Base-by-base conservation (phyloP, 2,113 vertebrate genomes). In the Cyprinodon variegatus region DNA sequence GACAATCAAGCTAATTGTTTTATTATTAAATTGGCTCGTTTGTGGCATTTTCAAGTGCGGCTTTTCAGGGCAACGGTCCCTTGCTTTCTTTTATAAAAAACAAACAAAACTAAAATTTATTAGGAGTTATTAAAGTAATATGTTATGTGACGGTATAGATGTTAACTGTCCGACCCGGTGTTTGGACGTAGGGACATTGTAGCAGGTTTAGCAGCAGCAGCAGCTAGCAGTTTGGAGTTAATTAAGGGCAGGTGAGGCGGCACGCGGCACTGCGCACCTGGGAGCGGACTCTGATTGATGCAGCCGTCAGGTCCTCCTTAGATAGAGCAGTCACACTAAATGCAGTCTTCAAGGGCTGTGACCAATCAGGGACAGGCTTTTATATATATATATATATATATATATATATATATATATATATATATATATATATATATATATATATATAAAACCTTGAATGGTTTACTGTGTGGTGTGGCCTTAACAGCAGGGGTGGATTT, bases 151-250 rank as follows among this genome's bases (percentile, higher is more conserved):
- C 3, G 7, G 65, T n/a, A 15, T 37, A 17, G 70, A 48, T 79
- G 90, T 92, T 92, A 91, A 90, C 86, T 72, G 62, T 5, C n/a
- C 68, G 86, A 88, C 88, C 88, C 57, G 36, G 60, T 39, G 76
- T 86, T 79, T 79, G 81, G n/a, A 60, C 53, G 13, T 0, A 68
- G 70, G 75, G 75, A 60, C 72, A 63, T 38, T 70, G 68, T 68
- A 62, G 85, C 84, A 66, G 69, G 66, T 74, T 88, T 88, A 83
- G 88, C 85, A 14, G 82, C 84, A 38, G 79, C 17, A 38, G 79
- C 17, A 41, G 79, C 81, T 88, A 86, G 85, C 82, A 20, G 71
- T 11, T 7, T 38, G 1, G 45, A 69, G 81, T 80, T 90, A 93
- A 92, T 92, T 90, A 91, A 63, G 50, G 48, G 2, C 86, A 83